Base-by-base conservation (phyloP, 2,888 invertebrate species). In the Erebia ligea region DNA sequence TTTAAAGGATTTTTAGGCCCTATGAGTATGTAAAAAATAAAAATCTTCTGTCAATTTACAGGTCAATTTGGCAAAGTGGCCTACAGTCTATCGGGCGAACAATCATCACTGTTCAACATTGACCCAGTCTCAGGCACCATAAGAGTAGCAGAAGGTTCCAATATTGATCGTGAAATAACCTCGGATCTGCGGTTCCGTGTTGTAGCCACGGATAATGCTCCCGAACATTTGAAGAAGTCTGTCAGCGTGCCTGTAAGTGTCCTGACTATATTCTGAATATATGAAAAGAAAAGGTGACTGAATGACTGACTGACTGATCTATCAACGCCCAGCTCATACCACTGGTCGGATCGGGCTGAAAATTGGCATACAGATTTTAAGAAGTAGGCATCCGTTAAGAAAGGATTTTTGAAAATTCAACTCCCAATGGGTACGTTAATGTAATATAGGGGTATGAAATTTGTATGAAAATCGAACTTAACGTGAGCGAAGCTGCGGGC, bases 131-230 rank as follows among this genome's bases (percentile, higher is more conserved):
- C 95, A 61, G 98, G 98, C 0, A 95, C 95, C 71, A 95, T 99
- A 52, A 95, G 95, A 10, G 97, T 98, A 0, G 95, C 95, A 0
- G 94, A 95, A 70, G 95, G 95, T 0, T 95, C 95, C 0, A 94
- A 95, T 63, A 93, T 99, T 57, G 98, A 99, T 86, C 94, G 98
- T 11, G 98, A 98, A 83, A 86, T 91, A 5, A 93, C 95, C 0
- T 94, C 95, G 2, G 95, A 96, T 71, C 94, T 98, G 17, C 95
- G 95, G 34, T 91, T 98, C 62, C 95, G 96, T 69, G 98, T 97
- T 0, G 95, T 96, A 73, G 98, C 98, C 0, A 95, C 94, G 63
- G 98, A 98, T 81, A 95, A 95, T 72, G 98, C 97, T 0, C 96
- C 97, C 0, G 84, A 94, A 1, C 95, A 95, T 63, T 92, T 95